Evolutionary conservation across 2,888 invertebrate genomes (phyloP), one percentile per base, ranked within the genome.

Genomic region (Rhingia rostrata): DNA sequence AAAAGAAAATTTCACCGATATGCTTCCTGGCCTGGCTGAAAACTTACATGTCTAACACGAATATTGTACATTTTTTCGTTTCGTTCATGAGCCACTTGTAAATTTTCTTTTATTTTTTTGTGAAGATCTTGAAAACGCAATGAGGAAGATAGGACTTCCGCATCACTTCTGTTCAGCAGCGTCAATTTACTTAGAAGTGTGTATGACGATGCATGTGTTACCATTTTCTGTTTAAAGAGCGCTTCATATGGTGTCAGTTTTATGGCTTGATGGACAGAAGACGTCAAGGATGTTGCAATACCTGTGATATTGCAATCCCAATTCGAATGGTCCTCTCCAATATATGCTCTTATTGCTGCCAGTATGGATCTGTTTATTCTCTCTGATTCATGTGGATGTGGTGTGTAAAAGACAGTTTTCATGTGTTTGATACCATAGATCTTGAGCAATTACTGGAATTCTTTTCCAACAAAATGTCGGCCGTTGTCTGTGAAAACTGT

Each of bases 351-450:
- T 5, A 77, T 61, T 3, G 51, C 60, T 6, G 69, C 67, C 22
- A 67, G 39, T n/a, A 75, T 67, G 0, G 69, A 69, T 6, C 77
- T 43, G 3, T 77, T 77, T 2, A 77, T 54, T 4, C 67, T 30
- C 12, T 77, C 69, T 0, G 77, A 77, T 3, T 54, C 54, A 56
- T 86, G 74, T 3, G 86, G 49, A n/a, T 81, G 81, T 1, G 85
- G 77, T 2, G 56, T 56, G 33, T 72, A 79, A 6, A 69, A 32
- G 1, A 69, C 80, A 2, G 81, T 69, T 6, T 63, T 64, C 1
- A 67, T 32, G 33, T 81, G 78, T 0, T n/a, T 41, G 0, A 77
- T 51, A 0, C 77, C 81, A 58, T 74, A 81, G 37, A 37, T 4
- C 0, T n/a, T n/a, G 32, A 77, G 14, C 1, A 47, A 4, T 5